These are phyloP conservation scores for Chrysolina haemoptera DNA, from an alignment of 2,888 invertebrate genomes.

Conservation along the genomic window DNA sequence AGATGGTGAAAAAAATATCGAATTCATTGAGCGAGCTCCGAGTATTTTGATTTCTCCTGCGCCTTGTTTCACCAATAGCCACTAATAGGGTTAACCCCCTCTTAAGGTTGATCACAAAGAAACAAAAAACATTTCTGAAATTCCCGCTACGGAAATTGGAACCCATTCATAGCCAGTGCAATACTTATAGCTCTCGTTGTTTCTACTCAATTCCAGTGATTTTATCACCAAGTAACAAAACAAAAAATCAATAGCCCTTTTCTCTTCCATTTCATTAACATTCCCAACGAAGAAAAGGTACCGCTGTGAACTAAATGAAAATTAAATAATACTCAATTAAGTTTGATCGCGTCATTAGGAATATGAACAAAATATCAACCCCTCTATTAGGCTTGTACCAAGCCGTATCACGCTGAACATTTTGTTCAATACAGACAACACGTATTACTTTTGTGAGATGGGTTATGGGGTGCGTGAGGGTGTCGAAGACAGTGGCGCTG, in stretches of 20 bases:
- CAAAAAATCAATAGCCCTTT: neutral
- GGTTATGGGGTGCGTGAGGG: constrained; percentile 12
- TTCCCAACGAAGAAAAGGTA: constrained; percentile 30
- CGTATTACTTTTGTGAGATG: constrained; percentile 8
- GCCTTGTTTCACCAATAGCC: no score
- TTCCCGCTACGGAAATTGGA: no score
- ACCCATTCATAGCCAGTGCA: no score
- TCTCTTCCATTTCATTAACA: constrained; percentile 3
- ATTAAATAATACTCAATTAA: constrained; percentile 49
- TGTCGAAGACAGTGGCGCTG: constrained; percentile 13
- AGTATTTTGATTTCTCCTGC: no score
- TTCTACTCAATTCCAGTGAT: no score
- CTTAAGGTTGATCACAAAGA: no score
- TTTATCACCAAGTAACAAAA: no score
- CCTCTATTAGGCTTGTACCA: constrained; percentile 56
- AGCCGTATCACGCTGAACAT: constrained; percentile 55
- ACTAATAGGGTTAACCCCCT: no score
- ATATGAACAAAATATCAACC: constrained; percentile 55
- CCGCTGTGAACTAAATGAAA: constrained; percentile 35
- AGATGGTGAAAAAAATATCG: no score
- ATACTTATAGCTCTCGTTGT: no score
- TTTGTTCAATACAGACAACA: constrained; percentile 45
- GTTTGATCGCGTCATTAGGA: constrained; percentile 48
- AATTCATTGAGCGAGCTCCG: no score
- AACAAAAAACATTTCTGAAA: no score